Evolutionary conservation across 1,140 invertebrate genomes (phyloP).

Genomic region (Drosophila repletoides): DNA sequence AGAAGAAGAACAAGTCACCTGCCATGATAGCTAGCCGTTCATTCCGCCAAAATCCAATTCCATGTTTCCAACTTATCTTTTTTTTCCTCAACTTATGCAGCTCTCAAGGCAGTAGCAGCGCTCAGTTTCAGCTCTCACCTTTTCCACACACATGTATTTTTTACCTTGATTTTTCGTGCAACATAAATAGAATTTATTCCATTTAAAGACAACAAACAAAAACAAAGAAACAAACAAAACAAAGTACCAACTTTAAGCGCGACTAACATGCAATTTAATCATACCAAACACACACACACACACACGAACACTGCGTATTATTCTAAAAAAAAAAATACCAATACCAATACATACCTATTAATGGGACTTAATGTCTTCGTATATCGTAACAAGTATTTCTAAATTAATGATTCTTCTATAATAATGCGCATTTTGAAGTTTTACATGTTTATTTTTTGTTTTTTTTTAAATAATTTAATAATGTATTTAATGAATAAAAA

Average conservation of each 20-base stretch:
- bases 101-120: background rate
- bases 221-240: too few relatives aligned
- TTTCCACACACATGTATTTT: slow-evolving; percentile 5
- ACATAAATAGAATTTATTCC: slow-evolving; percentile 33
- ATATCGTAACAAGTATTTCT: slow-evolving; percentile 68
- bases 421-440: slow-evolving; percentile 72
- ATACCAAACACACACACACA: slow-evolving; percentile 8
- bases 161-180: slow-evolving; percentile 19
- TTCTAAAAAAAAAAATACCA: slow-evolving; percentile 42
- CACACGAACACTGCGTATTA: slow-evolving; percentile 45
- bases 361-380: slow-evolving; percentile 34
- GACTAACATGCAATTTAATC: background rate
- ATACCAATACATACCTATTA: slow-evolving; percentile 27
- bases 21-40: slow-evolving; percentile 68
- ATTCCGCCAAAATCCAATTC: slow-evolving; percentile 70
- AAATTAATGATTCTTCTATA: slow-evolving; percentile 64
- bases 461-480: slow-evolving; percentile 76
- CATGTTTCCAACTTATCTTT: slow-evolving; percentile 33
- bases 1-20: slow-evolving; percentile 42
- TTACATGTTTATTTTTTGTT: slow-evolving; percentile 75
- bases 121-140: background rate
- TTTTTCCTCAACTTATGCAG: too few relatives aligned
- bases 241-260: slow-evolving; percentile 15
- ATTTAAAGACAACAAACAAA: slow-evolving; percentile 36
- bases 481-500: slow-evolving; percentile 73